Conservation (phyloP, 2,888 invertebrate species). For the Agrotis clavis region DNA sequence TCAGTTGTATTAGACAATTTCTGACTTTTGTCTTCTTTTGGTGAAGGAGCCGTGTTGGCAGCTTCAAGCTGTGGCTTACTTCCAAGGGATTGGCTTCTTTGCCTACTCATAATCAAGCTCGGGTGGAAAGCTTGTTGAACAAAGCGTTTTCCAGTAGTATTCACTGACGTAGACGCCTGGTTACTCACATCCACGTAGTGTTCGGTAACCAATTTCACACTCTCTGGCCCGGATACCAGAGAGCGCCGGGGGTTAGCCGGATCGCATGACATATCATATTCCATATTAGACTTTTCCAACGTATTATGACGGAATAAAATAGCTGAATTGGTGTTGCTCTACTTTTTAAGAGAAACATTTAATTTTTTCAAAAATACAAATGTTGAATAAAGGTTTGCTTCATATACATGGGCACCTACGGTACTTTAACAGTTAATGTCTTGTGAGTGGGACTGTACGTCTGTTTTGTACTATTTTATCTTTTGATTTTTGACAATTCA, state of each 20-base stretch:
- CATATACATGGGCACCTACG: no score
- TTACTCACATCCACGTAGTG: not conserved
- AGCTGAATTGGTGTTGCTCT: no score
- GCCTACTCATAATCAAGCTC: not conserved
- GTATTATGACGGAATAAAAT: no score
- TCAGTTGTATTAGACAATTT: not conserved
- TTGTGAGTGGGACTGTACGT: no score
- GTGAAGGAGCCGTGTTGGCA: not conserved
- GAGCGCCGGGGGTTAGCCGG: conserved; percentile 25
- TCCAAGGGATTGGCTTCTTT: not conserved
- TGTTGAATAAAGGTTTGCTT: no score
- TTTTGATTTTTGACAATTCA: no score
- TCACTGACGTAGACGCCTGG: no score
- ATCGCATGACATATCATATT: conserved; percentile 13
- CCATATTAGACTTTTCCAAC: conserved; percentile 1
- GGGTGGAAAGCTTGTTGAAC: conserved; percentile 2
- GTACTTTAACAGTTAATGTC: no score
- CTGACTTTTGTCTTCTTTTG: no score
- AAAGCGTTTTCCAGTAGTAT: conserved; percentile 2
- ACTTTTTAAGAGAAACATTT: no score
- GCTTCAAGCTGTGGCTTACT: not conserved
- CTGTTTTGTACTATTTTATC: no score
- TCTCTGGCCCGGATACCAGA: conserved; percentile 17
- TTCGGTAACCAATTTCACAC: conserved; percentile 15
- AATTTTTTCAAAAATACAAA: no score